Conservation (phyloP, 2,888 invertebrate species). For the Zeuzera pyrina region DNA sequence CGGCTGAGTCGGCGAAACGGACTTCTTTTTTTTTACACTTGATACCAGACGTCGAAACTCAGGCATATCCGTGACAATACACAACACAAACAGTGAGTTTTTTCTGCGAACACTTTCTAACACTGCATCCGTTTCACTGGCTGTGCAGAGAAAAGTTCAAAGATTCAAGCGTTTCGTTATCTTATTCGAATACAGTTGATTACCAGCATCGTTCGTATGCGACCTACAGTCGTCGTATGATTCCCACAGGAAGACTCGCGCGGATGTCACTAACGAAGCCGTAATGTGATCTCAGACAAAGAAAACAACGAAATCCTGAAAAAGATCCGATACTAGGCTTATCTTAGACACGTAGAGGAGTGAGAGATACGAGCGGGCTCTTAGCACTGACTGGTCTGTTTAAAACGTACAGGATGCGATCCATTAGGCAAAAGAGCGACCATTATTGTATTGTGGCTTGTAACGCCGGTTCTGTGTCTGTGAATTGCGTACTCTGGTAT, state of each 20-base stretch:
- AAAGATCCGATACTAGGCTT: conserved; percentile 16
- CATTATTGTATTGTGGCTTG: conserved; percentile 70
- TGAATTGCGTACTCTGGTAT: background rate
- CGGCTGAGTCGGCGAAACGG: conserved; percentile 37
- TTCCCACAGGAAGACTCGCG: conserved; percentile 30
- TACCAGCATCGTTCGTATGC: conserved; percentile 38
- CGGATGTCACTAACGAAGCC: conserved; percentile 28
- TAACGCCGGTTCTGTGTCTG: conserved; percentile 42
- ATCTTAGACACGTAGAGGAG: conserved; percentile 24
- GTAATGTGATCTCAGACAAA: conserved; percentile 20
- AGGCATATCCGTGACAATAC: conserved; percentile 64
- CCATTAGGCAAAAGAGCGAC: conserved; percentile 65
- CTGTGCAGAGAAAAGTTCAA: background rate
- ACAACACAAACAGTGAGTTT: conserved; percentile 22
- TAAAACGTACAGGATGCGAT: conserved; percentile 55
- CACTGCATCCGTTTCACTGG: conserved; percentile 46
- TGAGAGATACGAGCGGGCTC: conserved; percentile 44
- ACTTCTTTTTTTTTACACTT: conserved; percentile 67
- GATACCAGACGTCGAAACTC: conserved; percentile 53
- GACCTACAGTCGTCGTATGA: conserved; percentile 17
- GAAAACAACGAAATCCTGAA: conserved; percentile 20
- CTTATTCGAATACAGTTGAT: conserved; percentile 33
- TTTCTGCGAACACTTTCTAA: conserved; percentile 33
- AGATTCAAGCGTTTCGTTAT: conserved; percentile 22
- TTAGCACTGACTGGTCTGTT: conserved; percentile 64